Evolutionary conservation across 2,888 invertebrate genomes (phyloP).

Genomic region (Parnassius mnemosyne): DNA sequence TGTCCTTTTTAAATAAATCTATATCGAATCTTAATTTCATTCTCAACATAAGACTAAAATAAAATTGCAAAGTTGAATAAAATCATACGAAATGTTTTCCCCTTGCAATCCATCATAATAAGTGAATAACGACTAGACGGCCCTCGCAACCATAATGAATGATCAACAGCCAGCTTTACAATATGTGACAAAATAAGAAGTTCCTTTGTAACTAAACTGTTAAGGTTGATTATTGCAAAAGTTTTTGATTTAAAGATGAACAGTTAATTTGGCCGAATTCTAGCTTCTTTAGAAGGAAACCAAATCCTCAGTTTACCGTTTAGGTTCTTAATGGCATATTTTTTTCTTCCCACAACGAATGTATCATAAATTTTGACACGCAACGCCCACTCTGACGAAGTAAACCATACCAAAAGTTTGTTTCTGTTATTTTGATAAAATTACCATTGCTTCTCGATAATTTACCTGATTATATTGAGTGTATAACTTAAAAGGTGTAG

Average conservation of each 20-base stretch:
- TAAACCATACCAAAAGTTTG: conserved; percentile 41
- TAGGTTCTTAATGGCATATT: conserved; percentile 61
- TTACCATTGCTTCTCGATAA: conserved; percentile 33
- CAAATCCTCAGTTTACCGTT: conserved; percentile 71
- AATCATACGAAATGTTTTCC: conserved; percentile 46
- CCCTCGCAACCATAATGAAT: conserved; percentile 42
- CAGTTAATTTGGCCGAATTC: conserved; percentile 28
- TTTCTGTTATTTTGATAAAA: conserved; percentile 33
- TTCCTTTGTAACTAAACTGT: neutral
- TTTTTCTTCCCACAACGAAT: conserved; percentile 55
- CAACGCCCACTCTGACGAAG: conserved; percentile 55
- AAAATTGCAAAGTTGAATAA: conserved; percentile 9
- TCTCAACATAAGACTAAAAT: neutral
- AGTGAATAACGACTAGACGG: conserved; percentile 44
- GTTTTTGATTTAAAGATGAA: conserved; percentile 4
- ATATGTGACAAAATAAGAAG: neutral
- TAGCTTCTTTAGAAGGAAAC: conserved; percentile 56
- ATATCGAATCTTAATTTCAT: too few relatives aligned
- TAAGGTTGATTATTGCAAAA: conserved; percentile 28
- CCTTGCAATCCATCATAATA: conserved; percentile 55
- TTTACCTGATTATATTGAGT: neutral
- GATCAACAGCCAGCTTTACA: conserved; percentile 22
- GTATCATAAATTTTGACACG: conserved; percentile 72
- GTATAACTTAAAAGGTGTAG: too few relatives aligned
- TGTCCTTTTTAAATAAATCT: too few relatives aligned